Base-by-base conservation (phyloP, 2,888 invertebrate species). In the Hetaerina titia region DNA sequence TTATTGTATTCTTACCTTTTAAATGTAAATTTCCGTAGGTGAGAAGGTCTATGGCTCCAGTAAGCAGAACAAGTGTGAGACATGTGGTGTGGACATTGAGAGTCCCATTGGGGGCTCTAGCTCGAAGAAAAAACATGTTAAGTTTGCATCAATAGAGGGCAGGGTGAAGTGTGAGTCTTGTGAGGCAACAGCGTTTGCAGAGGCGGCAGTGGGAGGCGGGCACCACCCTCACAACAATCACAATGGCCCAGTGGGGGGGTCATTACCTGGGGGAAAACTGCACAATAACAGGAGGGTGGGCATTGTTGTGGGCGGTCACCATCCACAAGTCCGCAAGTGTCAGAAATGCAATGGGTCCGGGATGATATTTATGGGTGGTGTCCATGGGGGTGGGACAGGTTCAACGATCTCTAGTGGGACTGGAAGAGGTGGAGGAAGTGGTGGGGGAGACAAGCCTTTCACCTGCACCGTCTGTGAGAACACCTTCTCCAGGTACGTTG, bases 261-360 rank as follows among this genome's bases (percentile, higher is more conserved):
- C 69, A 19, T 57, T 69, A n/a, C 57, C 92, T 22, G n/a, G 64
- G n/a, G 69, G 69, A 22, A 92, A 92, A 69, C 2, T 69, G 13
- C 69, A 92, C 69, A 90, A 90, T 45, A 90, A 64, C 64, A 64
- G 90, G 69, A 56, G 64, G 69, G 92, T 64, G 69, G 64, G 69
- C n/a, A 11, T 69, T 11, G n/a, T 92, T 22, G 69, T 92, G 63
- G 90, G 63, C n/a, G 92, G 98, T 97, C 98, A 98, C 96, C 97
- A 98, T 95, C 98, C 98, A 45, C 98, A 98, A 90, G 98, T 98
- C 94, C 98, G 98, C 56, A 99, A 98, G 96, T 99, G 98, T 96
- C 98, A 98, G 96, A 98, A 98, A 96, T 99, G 98, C 96, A 99
- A 98, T 96, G 98, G 98, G 60, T 98, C 98, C 6, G 98, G 98